Conservation (phyloP, 2,113 vertebrate genomes). For the Pholis gunnellus region DNA sequence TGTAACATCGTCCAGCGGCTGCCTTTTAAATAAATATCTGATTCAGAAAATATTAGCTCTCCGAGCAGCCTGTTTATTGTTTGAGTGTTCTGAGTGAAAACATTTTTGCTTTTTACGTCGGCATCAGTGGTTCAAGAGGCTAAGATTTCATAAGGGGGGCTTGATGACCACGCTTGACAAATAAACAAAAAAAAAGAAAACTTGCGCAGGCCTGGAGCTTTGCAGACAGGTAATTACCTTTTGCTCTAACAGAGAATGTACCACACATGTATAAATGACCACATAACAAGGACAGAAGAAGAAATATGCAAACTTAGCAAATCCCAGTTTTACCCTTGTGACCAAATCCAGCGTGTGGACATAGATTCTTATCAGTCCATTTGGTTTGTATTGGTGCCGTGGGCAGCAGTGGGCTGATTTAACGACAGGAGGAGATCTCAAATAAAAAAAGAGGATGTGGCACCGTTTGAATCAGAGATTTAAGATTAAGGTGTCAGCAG, state of each 20-base stretch:
- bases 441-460: slow-evolving; percentile 52
- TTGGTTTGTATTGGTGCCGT: slow-evolving; percentile 63
- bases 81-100: slow-evolving; percentile 70
- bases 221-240: slow-evolving; percentile 76
- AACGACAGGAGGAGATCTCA: slow-evolving; percentile 55
- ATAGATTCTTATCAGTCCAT: slow-evolving; percentile 73
- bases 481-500: slow-evolving; percentile 51
- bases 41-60: slow-evolving; percentile 83
- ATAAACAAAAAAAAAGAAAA: slow-evolving; percentile 69
- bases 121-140: slow-evolving; percentile 53
- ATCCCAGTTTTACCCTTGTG: slow-evolving; percentile 52
- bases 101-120: slow-evolving; percentile 62
- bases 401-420: slow-evolving; percentile 28
- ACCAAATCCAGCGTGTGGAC: slow-evolving; percentile 56
- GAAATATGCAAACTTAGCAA: slow-evolving; percentile 18
- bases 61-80: slow-evolving; percentile 78
- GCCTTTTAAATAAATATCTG: slow-evolving; percentile 84
- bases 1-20: slow-evolving; percentile 78
- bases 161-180: slow-evolving; percentile 72
- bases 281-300: slow-evolving; percentile 49
- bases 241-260: slow-evolving; percentile 59
- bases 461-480: slow-evolving; percentile 59
- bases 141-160: slow-evolving; percentile 67
- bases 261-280: slow-evolving; percentile 60
- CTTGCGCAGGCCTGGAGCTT: slow-evolving; percentile 31